Evolutionary conservation across 1,140 invertebrate species (phyloP), one percentile per base, ranked within the genome.

Genomic region (Drosophila trapezifrons): DNA sequence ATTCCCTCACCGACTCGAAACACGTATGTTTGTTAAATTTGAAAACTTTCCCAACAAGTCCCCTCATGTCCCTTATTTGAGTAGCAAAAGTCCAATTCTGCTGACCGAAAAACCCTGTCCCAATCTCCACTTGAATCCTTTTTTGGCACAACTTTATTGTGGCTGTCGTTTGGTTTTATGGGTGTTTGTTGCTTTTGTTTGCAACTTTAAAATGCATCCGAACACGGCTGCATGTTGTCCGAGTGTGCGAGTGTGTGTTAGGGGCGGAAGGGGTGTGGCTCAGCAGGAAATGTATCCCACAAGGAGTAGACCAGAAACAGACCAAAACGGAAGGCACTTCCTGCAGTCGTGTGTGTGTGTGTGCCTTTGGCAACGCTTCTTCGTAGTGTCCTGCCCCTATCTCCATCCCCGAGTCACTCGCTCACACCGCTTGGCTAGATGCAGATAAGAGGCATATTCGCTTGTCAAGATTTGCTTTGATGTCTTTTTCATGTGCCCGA

Each of bases 391-490:
- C 70, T 52, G 27, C 17, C 35, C 17, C 42, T 37, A 18, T 22
- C 15, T 17, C 13, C 22, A 38, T 10, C 13, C 12, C 18, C 29
- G 56, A 60, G 38, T 49, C 42, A 10, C 18, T 38, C 4, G 25
- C 45, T 52, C 29, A 17, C 29, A 37, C 32, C 47, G 62, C 45
- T 49, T 64, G 32, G 75, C 54, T 76, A 75, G 82, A 83, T 86
- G 82, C 83, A 86, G 82, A 86, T 86, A 87, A 86, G 83, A 69
- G 71, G 79, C 83, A 86, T 78, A 82, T 66, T 64, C 64, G 60
- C 83, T 83, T 87, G 82, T 86, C 83, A 86, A 86, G 82, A 86
- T 83, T 87, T 79, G 83, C 82, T 86, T 86, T 86, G 82, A 86
- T 86, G 84, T 86, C 82, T 86, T 86, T 87, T 86, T 86, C 82